phyloP scores from a whole-genome alignment of 2,113 vertebrate species.

The Calidris pygmaea region DNA sequence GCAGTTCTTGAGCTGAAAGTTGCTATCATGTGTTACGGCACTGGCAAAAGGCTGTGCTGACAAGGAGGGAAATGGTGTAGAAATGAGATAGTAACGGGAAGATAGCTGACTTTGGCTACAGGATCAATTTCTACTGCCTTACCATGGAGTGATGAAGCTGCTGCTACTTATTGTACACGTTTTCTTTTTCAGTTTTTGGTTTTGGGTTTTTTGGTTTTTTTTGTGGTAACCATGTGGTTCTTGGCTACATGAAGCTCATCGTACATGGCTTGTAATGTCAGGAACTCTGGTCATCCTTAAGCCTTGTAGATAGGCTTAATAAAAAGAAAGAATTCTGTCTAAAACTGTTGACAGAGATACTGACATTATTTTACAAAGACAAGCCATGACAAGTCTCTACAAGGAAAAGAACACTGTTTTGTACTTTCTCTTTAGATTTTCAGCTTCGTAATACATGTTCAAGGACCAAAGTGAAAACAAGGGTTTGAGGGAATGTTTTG shows the following conservation, averaged over 20 bases:
- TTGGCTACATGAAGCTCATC: not conserved
- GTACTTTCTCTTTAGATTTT: not conserved
- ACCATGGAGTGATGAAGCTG: not conserved
- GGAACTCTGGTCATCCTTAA: not conserved
- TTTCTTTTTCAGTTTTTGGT: not conserved
- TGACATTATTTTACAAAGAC: not conserved
- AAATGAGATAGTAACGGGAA: not conserved
- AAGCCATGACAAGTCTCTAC: not conserved
- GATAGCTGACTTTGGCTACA: not conserved
- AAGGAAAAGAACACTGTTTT: not conserved
- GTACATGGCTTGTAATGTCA: not conserved
- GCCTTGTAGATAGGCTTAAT: not conserved
- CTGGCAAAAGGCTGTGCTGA: not conserved
- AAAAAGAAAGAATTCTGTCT: not conserved
- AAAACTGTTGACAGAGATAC: not conserved
- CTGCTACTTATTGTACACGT: not conserved
- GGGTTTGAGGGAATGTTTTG: not conserved
- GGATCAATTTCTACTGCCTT: not conserved
- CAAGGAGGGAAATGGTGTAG: not conserved
- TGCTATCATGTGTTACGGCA: not conserved
- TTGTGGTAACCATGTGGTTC: not conserved
- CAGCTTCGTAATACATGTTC: not conserved
- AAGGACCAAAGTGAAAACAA: not conserved
- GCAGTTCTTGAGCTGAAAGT: not conserved
- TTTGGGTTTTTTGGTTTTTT: not conserved